Evolutionary conservation across 2,888 invertebrate genomes (phyloP).

Genomic region (Eurytoma californica): DNA sequence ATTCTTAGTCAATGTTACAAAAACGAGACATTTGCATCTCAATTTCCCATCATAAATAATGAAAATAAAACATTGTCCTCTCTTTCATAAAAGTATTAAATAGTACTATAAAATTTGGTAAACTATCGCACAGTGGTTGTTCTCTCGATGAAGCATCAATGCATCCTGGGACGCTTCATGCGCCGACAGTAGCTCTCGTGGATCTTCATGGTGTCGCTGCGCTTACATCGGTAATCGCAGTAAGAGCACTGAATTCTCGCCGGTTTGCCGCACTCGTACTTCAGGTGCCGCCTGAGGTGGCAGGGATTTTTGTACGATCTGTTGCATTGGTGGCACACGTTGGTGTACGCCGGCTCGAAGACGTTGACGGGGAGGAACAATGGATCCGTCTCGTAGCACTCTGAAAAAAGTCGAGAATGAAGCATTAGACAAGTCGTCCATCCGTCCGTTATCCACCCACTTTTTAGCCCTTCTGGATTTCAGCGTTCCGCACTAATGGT

Average conservation of each 20-base stretch:
- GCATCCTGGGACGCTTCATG: too few relatives aligned
- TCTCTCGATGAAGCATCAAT: too few relatives aligned
- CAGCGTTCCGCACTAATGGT: too few relatives aligned
- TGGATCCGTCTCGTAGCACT: background rate
- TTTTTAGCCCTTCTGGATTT: too few relatives aligned
- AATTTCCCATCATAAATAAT: too few relatives aligned
- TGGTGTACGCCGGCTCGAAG: background rate
- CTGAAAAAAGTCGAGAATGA: constrained; percentile 10
- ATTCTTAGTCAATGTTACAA: too few relatives aligned
- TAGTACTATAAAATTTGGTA: too few relatives aligned
- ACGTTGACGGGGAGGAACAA: background rate
- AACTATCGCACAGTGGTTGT: too few relatives aligned
- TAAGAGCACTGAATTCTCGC: constrained; percentile 28
- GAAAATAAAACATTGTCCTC: background rate
- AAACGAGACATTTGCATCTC: too few relatives aligned
- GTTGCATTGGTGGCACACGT: constrained; percentile 66
- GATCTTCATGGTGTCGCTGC: constrained; percentile 34
- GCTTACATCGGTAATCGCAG: constrained; percentile 40
- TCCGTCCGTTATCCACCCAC: too few relatives aligned
- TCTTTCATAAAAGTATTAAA: too few relatives aligned
- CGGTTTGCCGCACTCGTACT: constrained; percentile 55
- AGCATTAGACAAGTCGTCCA: too few relatives aligned
- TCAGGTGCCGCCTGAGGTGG: constrained; percentile 70
- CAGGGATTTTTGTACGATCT: constrained; percentile 69
- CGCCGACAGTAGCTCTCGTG: constrained; percentile 27